Percentiles rank a stretch among this genome's conserved stretches.
Conservation (phyloP, 2,888 invertebrate species). For the Tipula lateralis region DNA sequence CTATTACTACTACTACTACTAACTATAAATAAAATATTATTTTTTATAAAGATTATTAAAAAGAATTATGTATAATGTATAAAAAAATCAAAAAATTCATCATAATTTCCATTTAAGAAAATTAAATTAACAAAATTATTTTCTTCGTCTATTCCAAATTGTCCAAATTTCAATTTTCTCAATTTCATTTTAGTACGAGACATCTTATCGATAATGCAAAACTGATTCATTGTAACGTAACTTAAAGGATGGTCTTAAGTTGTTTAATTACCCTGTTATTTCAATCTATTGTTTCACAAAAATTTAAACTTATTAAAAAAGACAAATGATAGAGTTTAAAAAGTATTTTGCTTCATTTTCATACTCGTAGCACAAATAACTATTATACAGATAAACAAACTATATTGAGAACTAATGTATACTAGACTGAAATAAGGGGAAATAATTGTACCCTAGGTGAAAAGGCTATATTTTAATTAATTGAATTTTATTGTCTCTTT, state of each 20-base stretch:
- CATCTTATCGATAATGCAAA: not conserved
- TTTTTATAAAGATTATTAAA: not conserved
- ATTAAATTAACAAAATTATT: not conserved
- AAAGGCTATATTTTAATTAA: too few species aligned
- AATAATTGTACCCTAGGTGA: too few species aligned
- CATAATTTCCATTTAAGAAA: not conserved
- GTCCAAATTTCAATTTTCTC: not conserved
- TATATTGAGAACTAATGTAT: too few species aligned
- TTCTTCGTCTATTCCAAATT: not conserved
- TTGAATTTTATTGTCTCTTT: too few species aligned
- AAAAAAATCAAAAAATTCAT: not conserved
- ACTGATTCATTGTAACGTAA: not conserved
- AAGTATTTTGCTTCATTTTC: too few species aligned
- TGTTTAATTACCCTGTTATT: too few species aligned
- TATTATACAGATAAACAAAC: too few species aligned
- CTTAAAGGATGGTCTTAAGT: not conserved
- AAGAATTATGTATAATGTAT: not conserved
- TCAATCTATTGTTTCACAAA: too few species aligned
- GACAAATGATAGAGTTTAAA: too few species aligned
- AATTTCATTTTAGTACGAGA: not conserved
- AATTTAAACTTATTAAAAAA: too few species aligned
- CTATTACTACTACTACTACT: not conserved
- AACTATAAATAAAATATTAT: not conserved
- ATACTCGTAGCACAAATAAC: too few species aligned
- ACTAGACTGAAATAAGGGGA: too few species aligned